Base-by-base conservation (phyloP, 2,888 invertebrate genomes). In the Aphrophora alni region DNA sequence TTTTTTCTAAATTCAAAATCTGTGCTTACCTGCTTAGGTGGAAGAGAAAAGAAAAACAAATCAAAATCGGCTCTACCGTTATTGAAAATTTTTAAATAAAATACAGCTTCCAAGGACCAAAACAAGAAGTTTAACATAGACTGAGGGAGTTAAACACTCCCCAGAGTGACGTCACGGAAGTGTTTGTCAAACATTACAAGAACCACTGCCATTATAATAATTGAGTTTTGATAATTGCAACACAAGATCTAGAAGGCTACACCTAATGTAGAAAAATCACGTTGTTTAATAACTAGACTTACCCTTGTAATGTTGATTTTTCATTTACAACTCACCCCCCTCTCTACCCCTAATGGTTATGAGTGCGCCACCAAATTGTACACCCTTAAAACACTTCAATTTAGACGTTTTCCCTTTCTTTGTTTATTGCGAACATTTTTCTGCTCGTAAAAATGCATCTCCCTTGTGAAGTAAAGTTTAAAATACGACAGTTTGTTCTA, bases 181-280 rank as follows among this genome's bases (percentile, higher is more conserved):
- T 59, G 59, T 59, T 59, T 59, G 59, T 59, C 59, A 59, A 59
- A 59, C 59, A 59, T 59, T 14, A 59, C 59, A 59, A 59, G 59
- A 3, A 21, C 59, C 59, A 21, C 59, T 59, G 59, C 59, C 59
- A 59, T 59, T 59, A 59, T 14, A 21, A 59, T 59, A 59, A 59
- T 59, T 21, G 59, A 59, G 59, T 59, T 59, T 59, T 59, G 59
- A 59, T 59, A 59, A 59, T 59, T 59, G 59, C 59, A 21, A 21
- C 59, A 21, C 59, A 21, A n/a, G 59, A 59, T n/a, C n/a, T 59
- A 4, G 1, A n/a, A n/a, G n/a, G 21, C 44, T 14, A 17, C 17
- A 21, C 59, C 59, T 59, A 59, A 59, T 21, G 59, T 21, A 21
- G 21, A 59, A 59, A 59, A 59, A 59, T 59, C 59, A 59, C 59